Evolutionary conservation across 1,140 invertebrate species (phyloP).

Genomic region (Dreissena polymorpha): DNA sequence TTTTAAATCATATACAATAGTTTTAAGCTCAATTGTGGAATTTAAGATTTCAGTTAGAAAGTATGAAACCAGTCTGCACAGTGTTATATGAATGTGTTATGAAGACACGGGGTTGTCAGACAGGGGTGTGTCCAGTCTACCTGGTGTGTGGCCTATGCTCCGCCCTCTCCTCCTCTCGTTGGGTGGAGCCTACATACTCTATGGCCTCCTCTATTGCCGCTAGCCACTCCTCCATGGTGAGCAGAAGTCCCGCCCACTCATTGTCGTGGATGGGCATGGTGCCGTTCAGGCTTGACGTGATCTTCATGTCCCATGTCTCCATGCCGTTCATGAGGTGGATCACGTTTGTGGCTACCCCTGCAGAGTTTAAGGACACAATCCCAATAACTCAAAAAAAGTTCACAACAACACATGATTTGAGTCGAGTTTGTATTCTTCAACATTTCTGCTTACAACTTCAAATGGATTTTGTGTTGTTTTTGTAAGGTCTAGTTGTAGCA

Average conservation of each 20-base stretch:
- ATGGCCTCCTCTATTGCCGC: constrained; percentile 62
- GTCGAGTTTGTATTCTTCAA: too few relatives aligned
- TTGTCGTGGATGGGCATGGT: constrained; percentile 70
- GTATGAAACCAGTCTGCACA: too few relatives aligned
- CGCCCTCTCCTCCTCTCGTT: constrained; percentile 68
- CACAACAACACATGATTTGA: not conserved
- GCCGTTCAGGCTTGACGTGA: constrained; percentile 68
- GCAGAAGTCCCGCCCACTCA: constrained; percentile 75
- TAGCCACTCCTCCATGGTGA: constrained; percentile 77
- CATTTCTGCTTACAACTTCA: too few relatives aligned
- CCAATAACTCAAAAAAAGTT: not conserved
- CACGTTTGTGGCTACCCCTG: constrained; percentile 74
- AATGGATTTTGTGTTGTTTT: too few relatives aligned
- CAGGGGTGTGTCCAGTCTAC: constrained; percentile 53
- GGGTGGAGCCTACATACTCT: constrained; percentile 71
- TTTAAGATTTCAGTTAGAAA: too few relatives aligned
- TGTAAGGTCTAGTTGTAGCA: too few relatives aligned
- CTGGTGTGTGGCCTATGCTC: constrained; percentile 69
- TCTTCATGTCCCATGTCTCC: constrained; percentile 74
- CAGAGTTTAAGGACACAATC: not conserved
- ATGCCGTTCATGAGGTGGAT: constrained; percentile 74
- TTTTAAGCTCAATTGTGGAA: too few relatives aligned
- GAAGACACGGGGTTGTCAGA: too few relatives aligned
- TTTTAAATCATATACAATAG: too few relatives aligned
- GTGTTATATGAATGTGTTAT: too few relatives aligned